Conservation (phyloP, 2,888 invertebrate genomes). For the Fragum sueziense region DNA sequence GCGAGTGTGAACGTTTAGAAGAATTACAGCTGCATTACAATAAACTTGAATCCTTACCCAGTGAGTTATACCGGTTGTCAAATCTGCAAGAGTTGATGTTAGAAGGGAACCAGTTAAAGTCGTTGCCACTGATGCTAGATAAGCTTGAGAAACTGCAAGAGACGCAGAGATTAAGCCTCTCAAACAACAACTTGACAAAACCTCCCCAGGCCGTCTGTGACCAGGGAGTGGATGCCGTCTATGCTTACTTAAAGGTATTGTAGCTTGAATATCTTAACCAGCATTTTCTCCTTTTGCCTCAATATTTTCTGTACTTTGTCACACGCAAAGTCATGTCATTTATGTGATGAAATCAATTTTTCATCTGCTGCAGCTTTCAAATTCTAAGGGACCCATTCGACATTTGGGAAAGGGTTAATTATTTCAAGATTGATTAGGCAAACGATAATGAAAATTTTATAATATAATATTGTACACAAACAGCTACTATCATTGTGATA, state of each 20-base stretch:
- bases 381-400: too few relatives aligned
- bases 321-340: too few relatives aligned
- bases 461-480: too few relatives aligned
- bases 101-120: conserved; percentile 68
- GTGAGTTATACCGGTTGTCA: conserved; percentile 67
- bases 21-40: conserved; percentile 64
- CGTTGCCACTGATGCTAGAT: conserved; percentile 72
- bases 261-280: too few relatives aligned
- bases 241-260: conserved; percentile 65
- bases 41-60: conserved; percentile 65
- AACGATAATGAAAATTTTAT: too few relatives aligned
- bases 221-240: conserved; percentile 69
- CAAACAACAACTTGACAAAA: conserved; percentile 66
- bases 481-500: too few relatives aligned
- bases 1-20: conserved; percentile 62
- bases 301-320: too few relatives aligned
- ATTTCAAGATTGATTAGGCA: too few relatives aligned
- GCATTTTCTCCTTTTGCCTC: too few relatives aligned
- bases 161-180: conserved; percentile 66
- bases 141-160: conserved; percentile 67
- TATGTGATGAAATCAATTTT: too few relatives aligned
- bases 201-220: conserved; percentile 75
- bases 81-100: conserved; percentile 69
- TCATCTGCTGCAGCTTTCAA: too few relatives aligned
- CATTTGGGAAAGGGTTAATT: too few relatives aligned